Evolutionary conservation across 1,140 invertebrate species (phyloP).

Genomic region (Caenorhabditis tropicalis): DNA sequence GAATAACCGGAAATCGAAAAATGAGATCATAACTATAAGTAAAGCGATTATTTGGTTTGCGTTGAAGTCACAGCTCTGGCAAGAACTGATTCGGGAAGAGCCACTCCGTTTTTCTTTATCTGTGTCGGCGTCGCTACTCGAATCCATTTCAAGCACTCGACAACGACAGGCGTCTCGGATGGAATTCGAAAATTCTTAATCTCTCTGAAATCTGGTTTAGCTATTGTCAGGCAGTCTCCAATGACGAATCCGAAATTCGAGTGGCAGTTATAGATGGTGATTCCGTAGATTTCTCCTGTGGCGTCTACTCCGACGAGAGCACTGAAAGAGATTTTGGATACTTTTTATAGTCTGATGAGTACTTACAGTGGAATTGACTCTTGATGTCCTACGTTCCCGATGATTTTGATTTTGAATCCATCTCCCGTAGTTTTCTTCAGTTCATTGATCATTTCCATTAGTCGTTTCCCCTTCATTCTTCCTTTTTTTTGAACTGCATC

Average conservation of each 20-base stretch:
- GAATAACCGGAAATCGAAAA: too few species aligned
- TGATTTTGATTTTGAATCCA: conserved; percentile 10
- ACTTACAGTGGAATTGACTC: conserved; percentile 5
- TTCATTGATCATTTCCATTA: background rate
- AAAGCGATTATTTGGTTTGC: background rate
- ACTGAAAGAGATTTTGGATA: background rate
- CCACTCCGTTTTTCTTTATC: conserved; percentile 11
- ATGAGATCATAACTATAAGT: background rate
- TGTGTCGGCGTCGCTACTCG: background rate
- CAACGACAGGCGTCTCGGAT: background rate
- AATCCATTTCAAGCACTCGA: background rate
- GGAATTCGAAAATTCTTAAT: conserved; percentile 4
- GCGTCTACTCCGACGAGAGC: background rate
- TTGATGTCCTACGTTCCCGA: background rate
- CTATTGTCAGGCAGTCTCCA: background rate
- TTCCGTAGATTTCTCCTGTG: background rate
- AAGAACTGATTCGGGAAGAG: background rate
- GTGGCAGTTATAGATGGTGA: conserved; percentile 25
- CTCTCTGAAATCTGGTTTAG: conserved; percentile 22
- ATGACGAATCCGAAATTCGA: conserved; percentile 31
- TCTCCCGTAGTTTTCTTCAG: background rate
- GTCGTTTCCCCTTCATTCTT: background rate
- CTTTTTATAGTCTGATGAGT: background rate
- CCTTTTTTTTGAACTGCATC: background rate
- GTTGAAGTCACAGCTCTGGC: background rate